Evolutionary conservation across 2,888 invertebrate species (phyloP), one percentile per base, ranked within the genome.

Genomic region (Parapristionchus giblindavisi): DNA sequence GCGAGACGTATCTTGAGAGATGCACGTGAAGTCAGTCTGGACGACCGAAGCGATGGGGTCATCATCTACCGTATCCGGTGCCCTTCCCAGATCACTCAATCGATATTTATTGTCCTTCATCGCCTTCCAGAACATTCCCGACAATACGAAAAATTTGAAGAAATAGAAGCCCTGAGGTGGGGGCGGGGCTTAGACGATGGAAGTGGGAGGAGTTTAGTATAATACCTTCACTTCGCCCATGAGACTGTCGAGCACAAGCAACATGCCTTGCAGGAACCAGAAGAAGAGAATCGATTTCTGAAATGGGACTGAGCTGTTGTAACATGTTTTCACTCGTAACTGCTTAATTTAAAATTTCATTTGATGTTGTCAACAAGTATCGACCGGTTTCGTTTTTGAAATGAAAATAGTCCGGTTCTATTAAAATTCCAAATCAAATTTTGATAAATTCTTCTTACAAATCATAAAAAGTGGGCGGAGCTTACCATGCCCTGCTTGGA

Each of bases 71-170:
- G n/a, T n/a, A n/a, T n/a, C n/a, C n/a, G n/a, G n/a, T n/a, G n/a
- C 60, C 5, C 34, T 60, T 32, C 2, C n/a, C 27, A 61, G 24
- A 38, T 63, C 40, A 63, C 63, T 63, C 63, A 40, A 54, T 54
- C 54, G 54, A 38, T 66, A 66, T 32, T 48, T 66, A 51, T 70
- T 70, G 54, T 70, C 70, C 36, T 70, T 70, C 36, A 54, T 40
- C 24, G 70, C 54, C 70, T 70, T 70, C 70, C 70, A 70, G 70
- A 70, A 70, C 43, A 70, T 54, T 36, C 70, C 70, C 70, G 70
- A 70, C 3, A 70, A 54, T 27, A 70, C 70, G 54, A 70, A 38
- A 34, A 70, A 70, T 54, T 70, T 70, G 70, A 36, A 34, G 54
- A 70, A 54, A 54, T 54, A 70, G 70, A 70, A 70, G 36, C 70